A percentile compares a stretch with the other conserved stretches of the same genome.
Conservation (phyloP, 2,797 vertebrate species). For the Carapus acus region DNA sequence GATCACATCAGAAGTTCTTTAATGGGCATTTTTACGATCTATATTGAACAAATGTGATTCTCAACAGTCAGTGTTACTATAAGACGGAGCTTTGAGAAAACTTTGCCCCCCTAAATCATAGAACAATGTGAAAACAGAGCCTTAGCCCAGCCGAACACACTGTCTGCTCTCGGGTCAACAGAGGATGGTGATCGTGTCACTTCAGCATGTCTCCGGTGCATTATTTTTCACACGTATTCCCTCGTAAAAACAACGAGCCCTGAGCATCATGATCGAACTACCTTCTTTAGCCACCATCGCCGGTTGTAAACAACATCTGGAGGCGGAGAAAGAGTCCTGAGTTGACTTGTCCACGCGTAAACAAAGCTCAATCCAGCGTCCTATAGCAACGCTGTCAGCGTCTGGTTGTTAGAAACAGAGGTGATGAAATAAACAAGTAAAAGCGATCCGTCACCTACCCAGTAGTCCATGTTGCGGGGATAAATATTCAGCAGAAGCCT, state of each 20-base stretch:
- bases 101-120: not conserved
- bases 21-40: constrained; percentile 63
- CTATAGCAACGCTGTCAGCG: constrained; percentile 17
- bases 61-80: constrained; percentile 28
- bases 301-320: constrained; percentile 23
- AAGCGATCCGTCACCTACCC: constrained; percentile 60
- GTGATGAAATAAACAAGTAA: not conserved
- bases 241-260: not conserved
- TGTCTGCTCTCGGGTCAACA: not conserved
- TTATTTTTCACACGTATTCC: too few relatives aligned
- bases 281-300: not conserved
- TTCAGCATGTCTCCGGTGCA: not conserved
- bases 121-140: not conserved
- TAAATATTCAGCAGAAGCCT: constrained; percentile 22
- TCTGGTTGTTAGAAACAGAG: not conserved
- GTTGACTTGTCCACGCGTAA: constrained; percentile 33
- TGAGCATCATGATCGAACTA: not conserved
- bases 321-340: constrained; percentile 23
- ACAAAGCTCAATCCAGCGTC: constrained; percentile 36
- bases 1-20: too few relatives aligned
- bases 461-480: constrained; percentile 69
- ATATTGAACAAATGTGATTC: constrained; percentile 51
- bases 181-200: not conserved
- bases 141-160: not conserved
- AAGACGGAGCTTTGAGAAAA: constrained; percentile 2